Percentiles rank a stretch among this genome's conserved stretches.
These are phyloP conservation scores for Drosophila quinaria DNA, from an alignment of 2,888 invertebrate genomes.

Conservation along the genomic window DNA sequence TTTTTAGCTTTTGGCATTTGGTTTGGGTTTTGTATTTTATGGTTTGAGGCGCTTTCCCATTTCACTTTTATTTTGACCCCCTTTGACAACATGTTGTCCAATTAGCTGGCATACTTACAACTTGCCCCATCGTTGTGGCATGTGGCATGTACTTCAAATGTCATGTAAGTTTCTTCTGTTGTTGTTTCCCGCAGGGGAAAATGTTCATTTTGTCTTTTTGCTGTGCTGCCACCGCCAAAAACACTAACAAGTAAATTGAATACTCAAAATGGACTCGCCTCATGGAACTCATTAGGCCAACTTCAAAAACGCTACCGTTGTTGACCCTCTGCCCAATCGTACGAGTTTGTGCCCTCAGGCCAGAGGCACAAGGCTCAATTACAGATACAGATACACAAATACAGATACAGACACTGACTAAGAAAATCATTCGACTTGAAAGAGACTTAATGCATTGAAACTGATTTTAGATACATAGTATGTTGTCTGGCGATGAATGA, in stretches of 20 bases:
- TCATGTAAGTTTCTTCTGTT: slow-evolving; percentile 40
- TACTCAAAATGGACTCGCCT: slow-evolving; percentile 26
- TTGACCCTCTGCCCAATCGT: slow-evolving; percentile 6
- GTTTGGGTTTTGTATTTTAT: slow-evolving; percentile 11
- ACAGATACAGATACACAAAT: slow-evolving; percentile 11
- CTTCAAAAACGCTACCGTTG: slow-evolving; percentile 51
- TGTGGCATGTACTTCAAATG: slow-evolving; percentile 58
- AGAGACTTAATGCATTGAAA: slow-evolving; percentile 3
- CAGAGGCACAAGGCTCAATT: slow-evolving; percentile 36
- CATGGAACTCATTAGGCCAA: slow-evolving; percentile 49
- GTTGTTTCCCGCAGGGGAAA: slow-evolving; percentile 27
- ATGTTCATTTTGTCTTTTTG: neutral
- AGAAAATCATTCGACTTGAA: slow-evolving; percentile 21
- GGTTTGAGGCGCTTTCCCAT: slow-evolving; percentile 22
- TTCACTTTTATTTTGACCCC: slow-evolving; percentile 29
- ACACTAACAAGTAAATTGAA: slow-evolving; percentile 50
- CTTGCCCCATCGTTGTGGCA: slow-evolving; percentile 28
- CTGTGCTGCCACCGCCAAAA: slow-evolving; percentile 6
- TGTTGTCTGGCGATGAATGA: slow-evolving; percentile 3
- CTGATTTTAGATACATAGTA: neutral
- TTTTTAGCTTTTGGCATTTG: neutral
- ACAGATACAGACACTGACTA: slow-evolving; percentile 1
- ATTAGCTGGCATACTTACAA: slow-evolving; percentile 56
- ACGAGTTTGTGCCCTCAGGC: neutral
- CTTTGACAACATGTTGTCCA: slow-evolving; percentile 63